Evolutionary conservation across 2,113 vertebrate genomes (phyloP).

Genomic region (Rhadina sibilatrix): DNA sequence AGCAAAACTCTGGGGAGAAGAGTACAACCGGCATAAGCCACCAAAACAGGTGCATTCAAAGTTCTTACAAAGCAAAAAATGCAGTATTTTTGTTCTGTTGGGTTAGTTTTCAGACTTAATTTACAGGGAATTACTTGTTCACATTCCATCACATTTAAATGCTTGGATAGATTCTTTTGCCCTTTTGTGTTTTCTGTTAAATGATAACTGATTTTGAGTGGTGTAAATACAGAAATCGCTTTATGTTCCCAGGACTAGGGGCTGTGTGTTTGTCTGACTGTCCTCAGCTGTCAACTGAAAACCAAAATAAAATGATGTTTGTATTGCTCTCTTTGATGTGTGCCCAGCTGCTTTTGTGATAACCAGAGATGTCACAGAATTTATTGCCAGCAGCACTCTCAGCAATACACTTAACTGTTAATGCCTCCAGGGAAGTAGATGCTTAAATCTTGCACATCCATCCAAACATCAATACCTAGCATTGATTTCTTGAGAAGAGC

Average conservation of each 20-base stretch:
- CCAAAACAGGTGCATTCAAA: slow-evolving; percentile 87
- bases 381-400: neutral
- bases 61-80: neutral
- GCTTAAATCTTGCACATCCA: neutral
- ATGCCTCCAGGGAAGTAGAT: neutral
- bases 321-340: neutral
- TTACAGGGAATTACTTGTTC: neutral
- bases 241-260: neutral
- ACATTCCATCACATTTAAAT: neutral
- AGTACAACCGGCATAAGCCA: slow-evolving; percentile 93
- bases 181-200: neutral
- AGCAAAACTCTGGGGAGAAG: slow-evolving; percentile 97
- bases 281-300: neutral
- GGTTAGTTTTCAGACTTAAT: neutral
- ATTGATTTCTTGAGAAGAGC: neutral
- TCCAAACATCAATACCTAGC: neutral
- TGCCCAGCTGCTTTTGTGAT: slow-evolving; percentile 8
- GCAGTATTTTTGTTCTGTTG: neutral
- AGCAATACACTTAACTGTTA: neutral
- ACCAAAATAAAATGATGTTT: neutral
- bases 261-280: neutral
- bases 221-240: neutral
- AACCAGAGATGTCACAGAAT: neutral
- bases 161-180: neutral
- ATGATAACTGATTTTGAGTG: neutral